Evolutionary conservation across 1,140 invertebrate genomes (phyloP).

Genomic region (Bombus impatiens): DNA sequence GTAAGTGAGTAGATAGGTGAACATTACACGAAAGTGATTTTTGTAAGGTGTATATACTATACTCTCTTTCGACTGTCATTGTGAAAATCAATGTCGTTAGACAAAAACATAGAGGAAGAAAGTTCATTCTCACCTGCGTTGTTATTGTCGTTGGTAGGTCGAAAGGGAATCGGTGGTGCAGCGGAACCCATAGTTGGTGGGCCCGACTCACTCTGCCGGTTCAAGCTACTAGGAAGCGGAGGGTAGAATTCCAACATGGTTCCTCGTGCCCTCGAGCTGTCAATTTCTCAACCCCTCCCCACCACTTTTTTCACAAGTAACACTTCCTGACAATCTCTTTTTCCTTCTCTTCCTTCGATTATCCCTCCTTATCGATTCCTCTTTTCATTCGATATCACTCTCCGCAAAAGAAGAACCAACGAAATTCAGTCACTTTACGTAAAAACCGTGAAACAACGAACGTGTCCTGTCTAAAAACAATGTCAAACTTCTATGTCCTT

Average conservation of each 20-base stretch:
- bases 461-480: too few species aligned
- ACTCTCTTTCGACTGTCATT: too few species aligned
- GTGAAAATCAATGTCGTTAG: too few species aligned
- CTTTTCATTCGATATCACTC: background rate
- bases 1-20: too few species aligned
- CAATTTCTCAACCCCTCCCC: background rate
- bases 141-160: constrained; percentile 63
- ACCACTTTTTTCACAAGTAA: background rate
- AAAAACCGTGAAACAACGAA: too few species aligned
- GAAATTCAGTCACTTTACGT: too few species aligned
- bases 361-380: background rate
- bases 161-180: constrained; percentile 63
- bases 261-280: constrained; percentile 4
- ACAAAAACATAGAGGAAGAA: background rate
- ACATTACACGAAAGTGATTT: too few species aligned
- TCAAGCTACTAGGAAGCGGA: constrained; percentile 62
- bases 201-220: constrained; percentile 61
- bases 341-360: too few species aligned
- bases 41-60: too few species aligned
- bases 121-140: constrained; percentile 58
- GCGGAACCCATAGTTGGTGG: constrained; percentile 53
- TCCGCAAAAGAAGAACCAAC: background rate
- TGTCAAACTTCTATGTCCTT: background rate
- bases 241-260: constrained; percentile 74
- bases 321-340: background rate